Evolutionary conservation across 2,113 vertebrate genomes (phyloP).

Genomic region (Chinchilla lanigera): DNA sequence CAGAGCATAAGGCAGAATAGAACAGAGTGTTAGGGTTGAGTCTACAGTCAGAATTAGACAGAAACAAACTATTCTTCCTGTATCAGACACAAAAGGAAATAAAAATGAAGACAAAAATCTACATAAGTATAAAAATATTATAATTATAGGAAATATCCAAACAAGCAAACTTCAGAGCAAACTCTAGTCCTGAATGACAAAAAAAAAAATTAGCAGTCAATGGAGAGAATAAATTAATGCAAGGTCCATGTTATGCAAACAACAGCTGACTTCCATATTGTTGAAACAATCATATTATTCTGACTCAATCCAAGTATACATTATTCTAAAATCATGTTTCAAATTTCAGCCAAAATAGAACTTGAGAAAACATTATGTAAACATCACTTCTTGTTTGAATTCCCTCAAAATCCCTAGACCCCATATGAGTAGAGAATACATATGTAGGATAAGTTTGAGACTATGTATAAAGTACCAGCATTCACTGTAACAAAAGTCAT

Average conservation of each 20-base stretch:
- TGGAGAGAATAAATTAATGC: slow-evolving; percentile 12
- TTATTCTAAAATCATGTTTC: slow-evolving; percentile 65
- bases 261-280: slow-evolving; percentile 31
- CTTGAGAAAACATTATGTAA: slow-evolving; percentile 63
- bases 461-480: neutral
- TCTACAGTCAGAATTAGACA: neutral
- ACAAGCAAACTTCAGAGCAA: slow-evolving; percentile 19
- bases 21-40: neutral
- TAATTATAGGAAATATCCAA: slow-evolving; percentile 16
- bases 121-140: neutral
- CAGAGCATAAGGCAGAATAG: neutral
- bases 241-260: slow-evolving; percentile 5
- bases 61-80: slow-evolving; percentile 13
- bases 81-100: neutral
- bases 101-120: neutral
- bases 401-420: slow-evolving; percentile 34
- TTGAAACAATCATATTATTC: neutral
- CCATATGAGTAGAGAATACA: neutral
- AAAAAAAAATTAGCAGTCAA: neutral
- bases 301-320: slow-evolving; percentile 48
- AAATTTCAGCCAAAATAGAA: slow-evolving; percentile 67
- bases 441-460: slow-evolving; percentile 10
- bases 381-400: slow-evolving; percentile 56
- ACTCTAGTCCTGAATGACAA: slow-evolving; percentile 25
- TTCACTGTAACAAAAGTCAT: slow-evolving; percentile 19